Percentiles rank a stretch among this genome's conserved stretches.
Evolutionary conservation across 92 coral and sea anemone genomes (phyloP).

Genomic region (Epizoanthus illoricatus): DNA sequence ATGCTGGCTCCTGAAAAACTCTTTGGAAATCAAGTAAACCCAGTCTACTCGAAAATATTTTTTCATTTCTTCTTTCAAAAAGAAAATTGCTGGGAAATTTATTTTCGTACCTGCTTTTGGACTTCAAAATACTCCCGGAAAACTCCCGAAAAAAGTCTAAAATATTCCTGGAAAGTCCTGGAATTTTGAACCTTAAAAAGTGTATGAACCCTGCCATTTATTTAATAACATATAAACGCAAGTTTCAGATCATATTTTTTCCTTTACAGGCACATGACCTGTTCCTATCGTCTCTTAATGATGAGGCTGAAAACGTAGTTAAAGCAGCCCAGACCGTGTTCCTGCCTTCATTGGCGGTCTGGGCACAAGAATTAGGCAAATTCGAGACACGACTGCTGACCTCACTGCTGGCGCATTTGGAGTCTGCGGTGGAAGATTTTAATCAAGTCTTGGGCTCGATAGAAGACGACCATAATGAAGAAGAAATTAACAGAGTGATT

Average conservation of each 20-base stretch:
- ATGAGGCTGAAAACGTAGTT: conserved; percentile 79
- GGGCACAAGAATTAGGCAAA: conserved; percentile 89
- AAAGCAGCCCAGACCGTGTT: conserved; percentile 76
- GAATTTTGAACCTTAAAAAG: neutral
- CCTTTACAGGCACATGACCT: conserved; percentile 78
- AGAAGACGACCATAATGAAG: conserved; percentile 51
- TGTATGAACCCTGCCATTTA: neutral
- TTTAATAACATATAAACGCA: too few species aligned
- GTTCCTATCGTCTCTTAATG: conserved; percentile 68
- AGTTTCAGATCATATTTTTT: neutral
- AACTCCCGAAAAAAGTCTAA: too few species aligned
- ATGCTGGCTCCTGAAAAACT: too few species aligned
- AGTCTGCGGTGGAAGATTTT: conserved; percentile 60
- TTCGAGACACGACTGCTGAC: conserved; percentile 79
- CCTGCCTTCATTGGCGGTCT: conserved; percentile 78
- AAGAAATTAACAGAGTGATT: conserved; percentile 60
- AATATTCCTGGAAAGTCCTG: too few species aligned
- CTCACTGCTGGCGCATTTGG: conserved; percentile 45
- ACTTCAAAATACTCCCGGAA: too few species aligned
- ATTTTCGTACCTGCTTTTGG: too few species aligned
- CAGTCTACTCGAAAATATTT: too few species aligned
- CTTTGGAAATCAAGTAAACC: too few species aligned
- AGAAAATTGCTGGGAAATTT: too few species aligned
- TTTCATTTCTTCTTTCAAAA: too few species aligned
- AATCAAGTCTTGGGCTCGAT: conserved; percentile 58